Conservation (phyloP, 2,888 invertebrate species). For the Lochmaea crataegi region DNA sequence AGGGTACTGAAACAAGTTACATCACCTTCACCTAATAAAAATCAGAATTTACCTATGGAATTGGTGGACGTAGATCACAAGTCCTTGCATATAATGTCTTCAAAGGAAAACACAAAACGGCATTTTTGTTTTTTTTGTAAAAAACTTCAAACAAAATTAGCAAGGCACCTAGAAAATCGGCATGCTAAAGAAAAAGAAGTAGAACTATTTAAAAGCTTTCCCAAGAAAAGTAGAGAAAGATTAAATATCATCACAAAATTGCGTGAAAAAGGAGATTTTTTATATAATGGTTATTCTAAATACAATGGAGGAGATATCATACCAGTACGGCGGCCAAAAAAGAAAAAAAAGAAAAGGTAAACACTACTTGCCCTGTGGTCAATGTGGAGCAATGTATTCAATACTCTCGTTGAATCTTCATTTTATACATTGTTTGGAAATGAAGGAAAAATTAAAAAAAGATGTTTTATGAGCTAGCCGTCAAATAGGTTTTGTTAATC, state of each 20-base stretch:
- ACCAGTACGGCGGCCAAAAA: background rate
- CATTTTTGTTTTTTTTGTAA: background rate
- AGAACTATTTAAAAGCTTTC: too few relatives aligned
- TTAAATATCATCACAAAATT: background rate
- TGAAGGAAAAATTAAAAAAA: background rate
- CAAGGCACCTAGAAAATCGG: background rate
- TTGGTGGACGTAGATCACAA: background rate
- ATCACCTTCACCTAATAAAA: background rate
- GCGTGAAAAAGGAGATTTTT: background rate
- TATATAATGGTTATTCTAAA: background rate
- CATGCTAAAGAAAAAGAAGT: background rate
- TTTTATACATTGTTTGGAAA: too few relatives aligned
- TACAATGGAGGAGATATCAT: background rate
- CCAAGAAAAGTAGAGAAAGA: background rate
- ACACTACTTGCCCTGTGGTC: too few relatives aligned
- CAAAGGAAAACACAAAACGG: background rate
- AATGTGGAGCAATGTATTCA: too few relatives aligned
- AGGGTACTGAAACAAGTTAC: background rate
- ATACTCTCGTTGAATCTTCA: too few relatives aligned
- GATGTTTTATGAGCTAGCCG: background rate
- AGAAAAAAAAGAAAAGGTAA: too few relatives aligned
- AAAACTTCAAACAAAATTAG: slow-evolving; percentile 1
- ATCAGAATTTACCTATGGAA: background rate
- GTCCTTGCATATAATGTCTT: background rate
- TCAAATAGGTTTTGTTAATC: background rate